Evolutionary conservation across 2,113 vertebrate genomes (phyloP).

Genomic region (Callocephalon fimbriatum): DNA sequence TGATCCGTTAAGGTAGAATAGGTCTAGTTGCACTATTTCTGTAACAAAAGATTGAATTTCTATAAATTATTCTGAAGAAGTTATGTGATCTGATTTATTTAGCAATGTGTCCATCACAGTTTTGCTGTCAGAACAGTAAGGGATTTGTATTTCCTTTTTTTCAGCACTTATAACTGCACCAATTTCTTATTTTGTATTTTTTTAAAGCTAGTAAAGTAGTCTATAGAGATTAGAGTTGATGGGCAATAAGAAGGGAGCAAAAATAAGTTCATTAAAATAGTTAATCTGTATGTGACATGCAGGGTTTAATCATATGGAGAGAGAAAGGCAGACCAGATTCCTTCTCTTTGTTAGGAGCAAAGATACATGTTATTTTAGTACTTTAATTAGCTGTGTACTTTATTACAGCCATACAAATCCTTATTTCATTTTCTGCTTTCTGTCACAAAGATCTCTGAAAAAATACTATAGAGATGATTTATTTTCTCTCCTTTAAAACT

Average conservation of each 20-base stretch:
- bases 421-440: background rate
- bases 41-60: background rate
- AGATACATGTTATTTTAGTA: background rate
- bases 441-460: background rate
- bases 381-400: constrained; percentile 3
- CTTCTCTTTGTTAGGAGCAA: background rate
- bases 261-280: background rate
- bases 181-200: background rate
- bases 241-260: background rate
- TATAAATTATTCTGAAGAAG: background rate
- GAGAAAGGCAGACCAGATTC: background rate
- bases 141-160: background rate
- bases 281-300: background rate
- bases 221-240: background rate
- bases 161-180: background rate
- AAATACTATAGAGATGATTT: background rate
- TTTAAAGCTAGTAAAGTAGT: background rate
- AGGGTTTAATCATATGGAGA: background rate
- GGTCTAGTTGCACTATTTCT: background rate
- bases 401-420: background rate
- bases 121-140: background rate
- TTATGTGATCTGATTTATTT: background rate
- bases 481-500: background rate
- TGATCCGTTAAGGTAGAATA: background rate
- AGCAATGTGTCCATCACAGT: background rate